These are phyloP conservation scores for Oryzias dopingdopingensis DNA, from an alignment of 2,797 vertebrate genomes.

Conservation along the genomic window DNA sequence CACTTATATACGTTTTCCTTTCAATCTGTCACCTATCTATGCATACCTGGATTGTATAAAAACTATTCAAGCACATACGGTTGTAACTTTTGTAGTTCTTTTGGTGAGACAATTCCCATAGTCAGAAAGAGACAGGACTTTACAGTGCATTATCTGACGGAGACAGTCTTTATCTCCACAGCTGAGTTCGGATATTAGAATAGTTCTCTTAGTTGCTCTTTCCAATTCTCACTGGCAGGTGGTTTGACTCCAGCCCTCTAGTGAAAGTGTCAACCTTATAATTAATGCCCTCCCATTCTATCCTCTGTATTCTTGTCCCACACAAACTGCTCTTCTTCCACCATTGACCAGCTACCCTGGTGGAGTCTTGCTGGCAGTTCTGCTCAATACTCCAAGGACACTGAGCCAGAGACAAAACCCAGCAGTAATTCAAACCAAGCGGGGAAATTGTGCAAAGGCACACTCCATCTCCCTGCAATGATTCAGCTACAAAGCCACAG, in stretches of 20 bases:
- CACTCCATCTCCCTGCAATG: slow-evolving; percentile 64
- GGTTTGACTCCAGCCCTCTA: slow-evolving; percentile 58
- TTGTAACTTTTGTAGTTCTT: background rate
- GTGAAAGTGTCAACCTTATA: slow-evolving; percentile 65
- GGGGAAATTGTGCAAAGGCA: slow-evolving; percentile 38
- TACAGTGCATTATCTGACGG: slow-evolving; percentile 12
- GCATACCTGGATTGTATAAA: too few relatives aligned
- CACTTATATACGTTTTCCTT: too few relatives aligned
- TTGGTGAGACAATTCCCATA: slow-evolving; percentile 5
- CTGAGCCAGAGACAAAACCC: slow-evolving; percentile 48
- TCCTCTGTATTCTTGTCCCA: slow-evolving; percentile 39
- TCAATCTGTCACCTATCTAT: too few relatives aligned
- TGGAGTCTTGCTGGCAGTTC: slow-evolving; percentile 21
- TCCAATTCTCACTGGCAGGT: slow-evolving; percentile 55
- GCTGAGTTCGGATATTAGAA: slow-evolving; percentile 39
- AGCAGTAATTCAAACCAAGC: slow-evolving; percentile 31
- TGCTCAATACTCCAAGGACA: slow-evolving; percentile 51
- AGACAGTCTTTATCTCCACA: slow-evolving; percentile 40
- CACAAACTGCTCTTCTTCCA: slow-evolving; percentile 26
- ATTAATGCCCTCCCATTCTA: slow-evolving; percentile 58
- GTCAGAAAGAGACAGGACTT: slow-evolving; percentile 2
- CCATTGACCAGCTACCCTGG: slow-evolving; percentile 46
- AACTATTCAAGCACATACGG: background rate
- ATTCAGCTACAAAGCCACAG: slow-evolving; percentile 52
- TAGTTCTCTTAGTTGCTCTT: slow-evolving; percentile 38